A percentile compares a stretch with the other conserved stretches of the same genome.
phyloP scores from a whole-genome alignment of 2,113 vertebrate species.

The Ammospiza nelsoni region DNA sequence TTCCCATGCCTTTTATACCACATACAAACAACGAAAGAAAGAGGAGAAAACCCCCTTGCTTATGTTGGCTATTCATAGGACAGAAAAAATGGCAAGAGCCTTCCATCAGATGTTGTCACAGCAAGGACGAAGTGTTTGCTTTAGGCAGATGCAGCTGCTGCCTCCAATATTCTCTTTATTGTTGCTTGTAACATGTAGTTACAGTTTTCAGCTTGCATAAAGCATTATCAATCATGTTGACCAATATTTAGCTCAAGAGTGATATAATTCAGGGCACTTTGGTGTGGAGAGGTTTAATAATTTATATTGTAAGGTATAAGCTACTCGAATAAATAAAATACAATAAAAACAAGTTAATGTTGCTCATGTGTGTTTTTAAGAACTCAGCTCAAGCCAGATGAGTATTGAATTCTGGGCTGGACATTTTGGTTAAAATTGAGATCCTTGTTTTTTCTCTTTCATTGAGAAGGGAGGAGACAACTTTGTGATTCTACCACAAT shows the following conservation, averaged over 20 bases:
- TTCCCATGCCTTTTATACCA: neutral
- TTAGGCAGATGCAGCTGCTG: conserved; percentile 1
- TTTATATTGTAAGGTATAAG: neutral
- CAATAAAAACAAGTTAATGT: neutral
- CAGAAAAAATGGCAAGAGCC: neutral
- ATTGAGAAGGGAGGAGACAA: neutral
- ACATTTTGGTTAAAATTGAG: neutral
- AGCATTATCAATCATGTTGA: conserved; percentile 9
- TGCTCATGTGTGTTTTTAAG: neutral
- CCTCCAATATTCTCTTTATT: conserved; percentile 18
- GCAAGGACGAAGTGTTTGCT: neutral
- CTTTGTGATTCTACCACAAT: neutral
- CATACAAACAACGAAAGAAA: neutral
- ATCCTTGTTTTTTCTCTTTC: neutral
- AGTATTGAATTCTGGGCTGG: neutral
- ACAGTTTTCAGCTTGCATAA: conserved; percentile 2
- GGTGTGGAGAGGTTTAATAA: neutral
- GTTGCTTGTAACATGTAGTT: neutral
- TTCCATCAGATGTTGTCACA: neutral
- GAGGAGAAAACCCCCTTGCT: neutral
- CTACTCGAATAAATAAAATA: neutral
- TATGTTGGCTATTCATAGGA: neutral
- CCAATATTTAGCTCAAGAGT: neutral
- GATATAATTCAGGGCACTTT: conserved; percentile 4
- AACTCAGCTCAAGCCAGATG: neutral